phyloP scores from a whole-genome alignment of 2,113 vertebrate species.

The Sakesphorus luctuosus region DNA sequence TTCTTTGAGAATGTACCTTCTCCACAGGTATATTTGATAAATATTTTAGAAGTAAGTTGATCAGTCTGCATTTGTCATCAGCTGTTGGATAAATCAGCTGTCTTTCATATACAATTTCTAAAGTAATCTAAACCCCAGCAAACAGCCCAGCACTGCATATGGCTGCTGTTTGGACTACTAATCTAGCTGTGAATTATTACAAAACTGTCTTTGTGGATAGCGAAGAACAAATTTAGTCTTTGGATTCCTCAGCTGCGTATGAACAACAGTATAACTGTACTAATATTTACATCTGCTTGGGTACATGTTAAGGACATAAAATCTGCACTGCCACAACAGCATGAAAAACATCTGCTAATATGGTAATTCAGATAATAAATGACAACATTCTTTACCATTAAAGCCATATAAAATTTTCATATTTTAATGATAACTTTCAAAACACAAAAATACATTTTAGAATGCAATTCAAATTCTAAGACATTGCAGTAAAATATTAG shows the following conservation, averaged over 20 bases:
- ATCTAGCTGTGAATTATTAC: neutral
- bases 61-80: neutral
- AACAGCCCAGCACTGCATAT: neutral
- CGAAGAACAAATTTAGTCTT: slow-evolving; percentile 16
- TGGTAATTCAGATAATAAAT: neutral
- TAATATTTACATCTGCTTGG: slow-evolving; percentile 33
- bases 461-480: neutral
- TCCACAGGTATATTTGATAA: neutral
- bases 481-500: neutral
- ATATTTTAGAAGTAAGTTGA: neutral
- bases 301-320: slow-evolving; percentile 28
- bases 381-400: neutral
- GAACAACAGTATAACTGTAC: neutral
- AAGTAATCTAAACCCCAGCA: neutral
- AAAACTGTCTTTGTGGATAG: neutral
- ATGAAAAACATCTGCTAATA: slow-evolving; percentile 15
- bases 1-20: neutral
- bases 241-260: neutral
- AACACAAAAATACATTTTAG: neutral
- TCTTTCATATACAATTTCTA: neutral
- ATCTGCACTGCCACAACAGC: neutral
- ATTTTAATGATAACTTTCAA: neutral
- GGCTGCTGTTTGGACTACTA: neutral
- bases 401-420: neutral
- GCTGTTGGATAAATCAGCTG: neutral